Percentiles rank a stretch among this genome's conserved stretches.
phyloP scores from a whole-genome alignment of 1,140 invertebrate species.

The Berghia stephanieae region DNA sequence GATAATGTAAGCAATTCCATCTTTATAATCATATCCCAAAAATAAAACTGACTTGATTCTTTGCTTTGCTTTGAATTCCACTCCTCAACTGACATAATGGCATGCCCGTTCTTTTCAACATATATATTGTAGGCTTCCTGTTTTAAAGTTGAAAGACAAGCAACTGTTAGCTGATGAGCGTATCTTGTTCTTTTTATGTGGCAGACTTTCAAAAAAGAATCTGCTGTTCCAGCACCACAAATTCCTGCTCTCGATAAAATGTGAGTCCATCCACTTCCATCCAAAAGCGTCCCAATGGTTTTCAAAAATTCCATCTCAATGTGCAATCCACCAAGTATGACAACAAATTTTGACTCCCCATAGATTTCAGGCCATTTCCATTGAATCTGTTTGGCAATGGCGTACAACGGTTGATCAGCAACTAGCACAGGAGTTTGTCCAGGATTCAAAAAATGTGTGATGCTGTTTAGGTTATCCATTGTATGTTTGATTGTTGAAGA shows the following conservation, averaged over 20 bases:
- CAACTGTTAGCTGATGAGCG: conserved; percentile 38
- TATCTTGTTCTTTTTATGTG: conserved; percentile 31
- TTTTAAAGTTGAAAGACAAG: background rate
- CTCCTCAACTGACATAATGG: conserved; percentile 10
- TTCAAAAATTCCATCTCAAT: conserved; percentile 32
- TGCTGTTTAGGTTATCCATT: conserved; percentile 37
- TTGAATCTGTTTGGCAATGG: conserved; percentile 47
- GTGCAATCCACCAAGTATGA: conserved; percentile 34
- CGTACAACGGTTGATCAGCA: conserved; percentile 45
- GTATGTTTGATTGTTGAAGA: conserved; percentile 37
- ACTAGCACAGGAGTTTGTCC: conserved; percentile 42
- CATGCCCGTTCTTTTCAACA: background rate
- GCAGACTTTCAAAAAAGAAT: conserved; percentile 36
- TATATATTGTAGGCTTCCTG: too few species aligned
- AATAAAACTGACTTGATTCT: conserved; percentile 17
- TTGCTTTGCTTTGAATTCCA: background rate
- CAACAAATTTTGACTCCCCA: conserved; percentile 41
- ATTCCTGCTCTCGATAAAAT: conserved; percentile 5
- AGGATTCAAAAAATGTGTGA: conserved; percentile 41
- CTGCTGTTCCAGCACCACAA: conserved; percentile 28
- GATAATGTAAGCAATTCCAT: conserved; percentile 19
- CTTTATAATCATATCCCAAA: conserved; percentile 17
- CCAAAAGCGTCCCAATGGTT: conserved; percentile 40
- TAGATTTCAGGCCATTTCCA: conserved; percentile 35
- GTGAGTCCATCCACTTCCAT: conserved; percentile 46